phyloP scores from a whole-genome alignment of 2,888 invertebrate genomes.

The Lysandra bellargus region DNA sequence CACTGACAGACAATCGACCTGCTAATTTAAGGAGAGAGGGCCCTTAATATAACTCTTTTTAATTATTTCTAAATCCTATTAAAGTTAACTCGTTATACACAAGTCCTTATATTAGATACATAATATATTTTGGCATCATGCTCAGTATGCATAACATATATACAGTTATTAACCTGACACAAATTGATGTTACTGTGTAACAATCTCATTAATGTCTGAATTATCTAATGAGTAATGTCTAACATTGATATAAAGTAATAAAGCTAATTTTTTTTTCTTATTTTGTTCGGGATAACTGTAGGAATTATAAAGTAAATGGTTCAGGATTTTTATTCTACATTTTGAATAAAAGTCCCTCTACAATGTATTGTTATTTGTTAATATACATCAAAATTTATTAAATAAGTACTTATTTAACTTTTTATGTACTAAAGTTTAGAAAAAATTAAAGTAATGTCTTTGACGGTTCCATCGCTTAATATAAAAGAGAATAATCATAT shows the following conservation, averaged over 20 bases:
- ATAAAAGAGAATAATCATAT: background rate
- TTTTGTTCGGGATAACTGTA: too few species aligned
- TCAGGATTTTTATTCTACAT: too few species aligned
- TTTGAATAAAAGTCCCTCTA: too few species aligned
- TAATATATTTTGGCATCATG: background rate
- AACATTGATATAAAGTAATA: background rate
- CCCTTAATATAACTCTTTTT: too few species aligned
- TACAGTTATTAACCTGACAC: slow-evolving; percentile 24
- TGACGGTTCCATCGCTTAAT: background rate
- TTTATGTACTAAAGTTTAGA: too few species aligned
- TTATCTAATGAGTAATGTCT: background rate
- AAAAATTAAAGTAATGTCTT: background rate
- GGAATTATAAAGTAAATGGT: too few species aligned
- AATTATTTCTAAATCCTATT: too few species aligned
- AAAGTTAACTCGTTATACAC: background rate
- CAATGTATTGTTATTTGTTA: too few species aligned
- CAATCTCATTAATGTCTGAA: slow-evolving; percentile 25
- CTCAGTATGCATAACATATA: slow-evolving; percentile 21
- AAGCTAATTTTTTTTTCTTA: too few species aligned
- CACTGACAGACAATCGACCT: too few species aligned
- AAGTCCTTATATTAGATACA: background rate
- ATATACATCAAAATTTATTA: background rate
- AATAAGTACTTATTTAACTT: background rate
- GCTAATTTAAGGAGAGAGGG: too few species aligned
- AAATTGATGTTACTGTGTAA: slow-evolving; percentile 29